Percentiles rank a stretch among this genome's conserved stretches.
phyloP scores from a whole-genome alignment of 2,113 vertebrate genomes.

The Dicaeum eximium region DNA sequence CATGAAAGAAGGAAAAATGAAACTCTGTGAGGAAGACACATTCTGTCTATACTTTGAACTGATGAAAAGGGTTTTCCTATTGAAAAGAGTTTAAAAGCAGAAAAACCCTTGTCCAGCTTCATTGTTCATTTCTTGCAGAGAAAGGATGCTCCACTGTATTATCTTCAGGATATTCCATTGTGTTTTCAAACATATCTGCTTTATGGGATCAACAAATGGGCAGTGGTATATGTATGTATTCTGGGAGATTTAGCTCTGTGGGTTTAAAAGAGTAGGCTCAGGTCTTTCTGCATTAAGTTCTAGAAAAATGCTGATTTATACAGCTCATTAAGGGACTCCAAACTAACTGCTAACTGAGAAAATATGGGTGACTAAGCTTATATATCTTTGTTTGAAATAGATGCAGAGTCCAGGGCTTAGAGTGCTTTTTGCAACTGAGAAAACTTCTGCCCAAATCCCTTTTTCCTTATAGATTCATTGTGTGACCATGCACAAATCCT shows the following conservation, averaged over 20 bases:
- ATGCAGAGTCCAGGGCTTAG: background rate
- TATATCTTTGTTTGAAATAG: background rate
- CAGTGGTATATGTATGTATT: background rate
- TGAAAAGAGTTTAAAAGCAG: background rate
- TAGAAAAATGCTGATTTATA: background rate
- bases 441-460: background rate
- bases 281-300: background rate
- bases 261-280: background rate
- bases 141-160: background rate
- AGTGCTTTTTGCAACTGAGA: background rate
- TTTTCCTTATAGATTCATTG: background rate
- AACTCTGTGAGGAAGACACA: background rate
- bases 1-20: background rate
- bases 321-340: background rate
- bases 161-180: background rate
- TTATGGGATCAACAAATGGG: background rate
- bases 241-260: background rate
- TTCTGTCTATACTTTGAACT: background rate
- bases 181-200: background rate
- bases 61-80: background rate
- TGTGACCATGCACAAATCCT: background rate
- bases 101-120: background rate
- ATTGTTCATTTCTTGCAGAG: background rate
- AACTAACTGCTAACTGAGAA: background rate
- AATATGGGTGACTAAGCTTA: background rate